A percentile compares a stretch with the other conserved stretches of the same genome.
phyloP scores from a whole-genome alignment of 2,888 invertebrate genomes.

The Elegia similella region DNA sequence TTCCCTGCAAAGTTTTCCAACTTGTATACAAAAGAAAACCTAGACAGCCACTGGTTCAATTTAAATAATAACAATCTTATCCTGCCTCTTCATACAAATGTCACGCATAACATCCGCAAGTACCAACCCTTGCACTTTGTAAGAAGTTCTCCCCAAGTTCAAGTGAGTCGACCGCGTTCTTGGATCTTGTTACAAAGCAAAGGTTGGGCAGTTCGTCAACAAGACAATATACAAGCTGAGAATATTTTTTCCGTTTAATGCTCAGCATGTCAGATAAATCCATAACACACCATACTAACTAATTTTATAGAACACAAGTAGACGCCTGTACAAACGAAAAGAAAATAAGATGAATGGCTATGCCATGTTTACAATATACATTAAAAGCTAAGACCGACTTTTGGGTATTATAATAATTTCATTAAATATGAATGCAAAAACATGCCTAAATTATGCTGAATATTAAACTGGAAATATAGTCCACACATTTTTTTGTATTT shows the following conservation, averaged over 20 bases:
- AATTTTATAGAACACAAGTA: conserved; percentile 44
- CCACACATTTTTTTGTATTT: conserved; percentile 69
- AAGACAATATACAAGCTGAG: conserved; percentile 76
- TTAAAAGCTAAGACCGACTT: conserved; percentile 72
- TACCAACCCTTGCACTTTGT: conserved; percentile 74
- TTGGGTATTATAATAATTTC: conserved; percentile 60
- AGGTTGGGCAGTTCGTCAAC: conserved; percentile 77
- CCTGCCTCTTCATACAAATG: conserved; percentile 48
- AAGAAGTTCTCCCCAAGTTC: conserved; percentile 54
- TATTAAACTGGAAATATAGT: conserved; percentile 81
- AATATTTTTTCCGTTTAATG: conserved; percentile 80
- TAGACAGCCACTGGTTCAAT: conserved; percentile 60
- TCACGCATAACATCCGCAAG: conserved; percentile 43
- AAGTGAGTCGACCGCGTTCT: conserved; percentile 49
- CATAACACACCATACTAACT: conserved; percentile 64
- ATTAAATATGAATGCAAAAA: conserved; percentile 72
- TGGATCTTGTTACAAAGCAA: conserved; percentile 74
- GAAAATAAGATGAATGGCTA: conserved; percentile 48
- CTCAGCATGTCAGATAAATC: conserved; percentile 74
- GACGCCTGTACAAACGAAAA: conserved; percentile 53
- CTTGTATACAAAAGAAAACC: conserved; percentile 75
- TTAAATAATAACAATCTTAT: conserved; percentile 54
- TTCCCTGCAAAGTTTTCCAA: conserved; percentile 79
- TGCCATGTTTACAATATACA: conserved; percentile 64
- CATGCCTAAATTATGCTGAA: conserved; percentile 80